A percentile compares a stretch with the other conserved stretches of the same genome.
Evolutionary conservation across 2,797 vertebrate species (phyloP).

Genomic region (Pogoniulus pusillus): DNA sequence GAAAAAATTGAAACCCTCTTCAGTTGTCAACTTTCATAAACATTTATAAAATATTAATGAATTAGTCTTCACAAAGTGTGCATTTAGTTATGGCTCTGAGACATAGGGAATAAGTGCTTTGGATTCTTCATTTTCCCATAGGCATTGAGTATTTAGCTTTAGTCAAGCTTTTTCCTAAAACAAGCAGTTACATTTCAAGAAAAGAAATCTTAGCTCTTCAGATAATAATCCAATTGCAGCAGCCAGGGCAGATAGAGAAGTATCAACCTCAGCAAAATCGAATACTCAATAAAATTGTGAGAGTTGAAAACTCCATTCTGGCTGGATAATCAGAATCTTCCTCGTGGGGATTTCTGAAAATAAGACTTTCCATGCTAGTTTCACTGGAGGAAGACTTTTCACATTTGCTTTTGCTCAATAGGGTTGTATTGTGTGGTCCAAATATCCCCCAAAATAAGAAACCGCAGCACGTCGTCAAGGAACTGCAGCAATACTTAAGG

Average conservation of each 20-base stretch:
- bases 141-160: not conserved
- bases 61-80: not conserved
- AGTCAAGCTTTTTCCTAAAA: not conserved
- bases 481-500: not conserved
- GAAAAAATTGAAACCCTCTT: not conserved
- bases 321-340: not conserved
- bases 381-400: not conserved
- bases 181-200: not conserved
- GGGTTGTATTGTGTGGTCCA: not conserved
- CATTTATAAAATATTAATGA: not conserved
- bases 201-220: not conserved
- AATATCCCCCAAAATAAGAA: not conserved
- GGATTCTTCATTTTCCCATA: not conserved
- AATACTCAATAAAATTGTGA: not conserved
- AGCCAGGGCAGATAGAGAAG: not conserved
- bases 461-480: not conserved
- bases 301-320: not conserved
- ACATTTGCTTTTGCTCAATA: not conserved
- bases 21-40: not conserved
- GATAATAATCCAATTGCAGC: constrained; percentile 5
- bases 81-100: not conserved
- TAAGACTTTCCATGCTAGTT: not conserved
- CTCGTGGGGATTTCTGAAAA: not conserved
- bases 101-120: not conserved
- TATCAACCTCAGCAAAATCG: constrained; percentile 19